Percentiles rank a stretch among this genome's conserved stretches.
Conservation (phyloP, 1,140 invertebrate genomes). For the Callitettix versicolor region DNA sequence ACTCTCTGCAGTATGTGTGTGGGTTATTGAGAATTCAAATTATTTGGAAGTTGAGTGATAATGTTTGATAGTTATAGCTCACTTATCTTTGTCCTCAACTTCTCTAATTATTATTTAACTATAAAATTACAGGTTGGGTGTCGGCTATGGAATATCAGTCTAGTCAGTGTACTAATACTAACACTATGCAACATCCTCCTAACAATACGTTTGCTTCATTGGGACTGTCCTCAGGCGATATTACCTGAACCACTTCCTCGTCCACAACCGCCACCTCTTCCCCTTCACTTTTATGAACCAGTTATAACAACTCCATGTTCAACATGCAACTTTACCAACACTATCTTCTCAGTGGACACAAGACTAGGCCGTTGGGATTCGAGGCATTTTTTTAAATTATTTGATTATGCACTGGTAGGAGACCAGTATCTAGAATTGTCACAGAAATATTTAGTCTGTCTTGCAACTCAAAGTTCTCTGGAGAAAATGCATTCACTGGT, state of each 20-base stretch:
- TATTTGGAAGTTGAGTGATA: too few relatives aligned
- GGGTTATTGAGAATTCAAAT: too few relatives aligned
- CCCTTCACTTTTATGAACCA: slow-evolving; percentile 11
- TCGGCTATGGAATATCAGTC: slow-evolving; percentile 55
- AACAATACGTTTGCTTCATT: slow-evolving; percentile 52
- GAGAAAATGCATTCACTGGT: slow-evolving; percentile 67
- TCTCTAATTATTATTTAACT: too few relatives aligned
- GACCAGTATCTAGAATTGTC: slow-evolving; percentile 43
- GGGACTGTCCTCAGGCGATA: slow-evolving; percentile 21
- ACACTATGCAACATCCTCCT: slow-evolving; percentile 56
- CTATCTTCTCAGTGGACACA: slow-evolving; percentile 35
- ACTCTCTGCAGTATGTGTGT: too few relatives aligned
- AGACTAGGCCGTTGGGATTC: slow-evolving; percentile 41
- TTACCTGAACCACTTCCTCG: slow-evolving; percentile 6
- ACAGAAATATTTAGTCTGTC: slow-evolving; percentile 48
- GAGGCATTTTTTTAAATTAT: slow-evolving; percentile 52
- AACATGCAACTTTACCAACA: slow-evolving; percentile 29
- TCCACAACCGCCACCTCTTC: slow-evolving; percentile 10
- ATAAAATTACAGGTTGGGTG: slow-evolving; percentile 43
- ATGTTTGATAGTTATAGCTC: too few relatives aligned
- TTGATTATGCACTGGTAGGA: slow-evolving; percentile 60
- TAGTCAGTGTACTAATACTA: slow-evolving; percentile 48
- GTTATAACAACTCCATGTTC: slow-evolving; percentile 24
- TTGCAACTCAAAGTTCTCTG: slow-evolving; percentile 75
- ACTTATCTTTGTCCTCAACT: too few relatives aligned